A percentile compares a stretch with the other conserved stretches of the same genome.
These are phyloP conservation scores for Dasysyrphus albostriatus DNA, from an alignment of 2,888 invertebrate species.

Conservation along the genomic window DNA sequence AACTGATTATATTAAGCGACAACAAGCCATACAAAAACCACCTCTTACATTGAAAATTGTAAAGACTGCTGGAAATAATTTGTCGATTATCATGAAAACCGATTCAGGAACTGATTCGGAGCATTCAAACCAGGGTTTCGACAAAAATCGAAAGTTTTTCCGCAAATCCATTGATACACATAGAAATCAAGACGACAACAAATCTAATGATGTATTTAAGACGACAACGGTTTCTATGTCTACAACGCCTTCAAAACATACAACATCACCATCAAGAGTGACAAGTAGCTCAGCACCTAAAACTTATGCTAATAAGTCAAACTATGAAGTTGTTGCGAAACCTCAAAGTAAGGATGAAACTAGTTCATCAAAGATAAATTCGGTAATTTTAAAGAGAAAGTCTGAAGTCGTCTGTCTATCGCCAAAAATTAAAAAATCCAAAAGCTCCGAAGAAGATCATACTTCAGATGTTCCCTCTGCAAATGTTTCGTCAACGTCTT, in stretches of 20 bases:
- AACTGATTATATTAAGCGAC: slow-evolving; percentile 79
- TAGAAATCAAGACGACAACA: slow-evolving; percentile 21
- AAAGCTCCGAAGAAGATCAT: slow-evolving; percentile 69
- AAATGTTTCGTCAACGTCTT: slow-evolving; percentile 44
- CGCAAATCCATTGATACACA: slow-evolving; percentile 10
- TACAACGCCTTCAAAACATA: too few species aligned
- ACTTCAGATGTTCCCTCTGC: background rate
- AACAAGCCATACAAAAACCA: slow-evolving; percentile 79
- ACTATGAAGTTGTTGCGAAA: slow-evolving; percentile 81
- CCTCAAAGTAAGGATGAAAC: slow-evolving; percentile 79
- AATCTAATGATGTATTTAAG: background rate
- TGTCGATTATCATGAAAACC: slow-evolving; percentile 82
- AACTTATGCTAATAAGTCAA: slow-evolving; percentile 67
- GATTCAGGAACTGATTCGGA: slow-evolving; percentile 81
- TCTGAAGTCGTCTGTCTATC: slow-evolving; percentile 73
- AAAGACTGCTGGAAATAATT: slow-evolving; percentile 82
- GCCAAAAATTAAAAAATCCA: slow-evolving; percentile 77
- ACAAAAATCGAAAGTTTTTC: slow-evolving; percentile 21
- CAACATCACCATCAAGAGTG: background rate
- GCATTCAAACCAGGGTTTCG: slow-evolving; percentile 78
- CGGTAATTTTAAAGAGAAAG: slow-evolving; percentile 83
- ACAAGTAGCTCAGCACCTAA: background rate
- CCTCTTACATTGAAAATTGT: slow-evolving; percentile 83
- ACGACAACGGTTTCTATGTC: too few species aligned
- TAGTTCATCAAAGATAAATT: slow-evolving; percentile 79